Evolutionary conservation across 2,888 invertebrate genomes (phyloP), one percentile per base, ranked within the genome.

Genomic region (Perizoma affinitatum): DNA sequence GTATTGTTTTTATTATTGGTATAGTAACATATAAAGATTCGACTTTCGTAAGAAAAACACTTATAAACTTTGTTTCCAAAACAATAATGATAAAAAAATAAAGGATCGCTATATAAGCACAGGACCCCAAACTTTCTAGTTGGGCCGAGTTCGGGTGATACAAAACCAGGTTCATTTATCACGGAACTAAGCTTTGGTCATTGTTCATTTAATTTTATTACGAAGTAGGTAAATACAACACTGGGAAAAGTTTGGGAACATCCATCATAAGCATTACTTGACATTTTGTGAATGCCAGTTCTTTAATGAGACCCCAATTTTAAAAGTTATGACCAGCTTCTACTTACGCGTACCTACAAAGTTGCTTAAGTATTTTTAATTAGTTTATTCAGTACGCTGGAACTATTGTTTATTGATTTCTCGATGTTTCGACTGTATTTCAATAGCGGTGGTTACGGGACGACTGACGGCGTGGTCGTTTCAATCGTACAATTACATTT

Each of bases 141-240:
- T 53, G 46, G 54, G 68, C 69, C 71, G 52, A 55, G 57, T 50
- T 61, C 11, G 53, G 53, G 42, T 45, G 9, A 72, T 72, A 73
- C 71, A 72, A 79, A 67, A 76, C 58, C 52, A 69, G 70, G 70
- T 64, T 67, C 75, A 79, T 80, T 79, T 79, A 80, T 80, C 78
- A 80, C 71, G 69, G 61, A 68, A 70, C 69, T 72, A 69, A 70
- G 69, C 61, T 64, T 42, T 45, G 58, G 55, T 63, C 68, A 72
- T 69, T 71, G 73, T 72, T 72, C 70, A 75, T 71, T 77, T 75
- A 69, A 77, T 79, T 77, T 22, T 22, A 22, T 22, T 22, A 75
- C 73, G 66, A 58, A 66, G 68, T 68, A 67, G 22, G 22, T 22
- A 22, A 22, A 38, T 38, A 7, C 6, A 1, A 7, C 62, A 66